A percentile compares a stretch with the other conserved stretches of the same genome.
Evolutionary conservation across 92 coral and sea anemone species (phyloP).

Genomic region (Montipora capitata): DNA sequence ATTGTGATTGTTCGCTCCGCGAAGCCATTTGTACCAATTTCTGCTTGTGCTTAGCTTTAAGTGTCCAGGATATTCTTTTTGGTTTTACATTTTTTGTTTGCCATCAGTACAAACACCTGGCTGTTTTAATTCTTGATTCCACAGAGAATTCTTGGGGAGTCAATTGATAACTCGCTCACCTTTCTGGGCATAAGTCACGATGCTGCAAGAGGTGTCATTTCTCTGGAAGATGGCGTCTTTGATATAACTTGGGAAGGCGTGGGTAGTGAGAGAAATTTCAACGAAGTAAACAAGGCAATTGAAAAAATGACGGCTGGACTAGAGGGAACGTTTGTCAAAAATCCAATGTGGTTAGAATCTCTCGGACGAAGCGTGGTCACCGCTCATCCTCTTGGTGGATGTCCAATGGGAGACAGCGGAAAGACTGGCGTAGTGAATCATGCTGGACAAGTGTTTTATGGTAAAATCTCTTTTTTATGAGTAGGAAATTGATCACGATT

Average conservation of each 20-base stretch:
- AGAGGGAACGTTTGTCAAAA: constrained; percentile 56
- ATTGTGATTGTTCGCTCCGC: too few species aligned
- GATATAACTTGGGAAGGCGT: constrained; percentile 54
- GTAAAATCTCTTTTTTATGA: not conserved
- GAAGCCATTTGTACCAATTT: too few species aligned
- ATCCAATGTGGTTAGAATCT: constrained; percentile 51
- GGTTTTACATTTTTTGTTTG: too few species aligned
- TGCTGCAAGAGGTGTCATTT: constrained; percentile 46
- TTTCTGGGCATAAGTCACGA: constrained; percentile 76
- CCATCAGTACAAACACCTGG: too few species aligned
- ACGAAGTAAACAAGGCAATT: constrained; percentile 41
- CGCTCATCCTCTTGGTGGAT: constrained; percentile 69
- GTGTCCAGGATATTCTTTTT: too few species aligned
- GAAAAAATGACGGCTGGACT: constrained; percentile 29
- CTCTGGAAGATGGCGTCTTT: constrained; percentile 27
- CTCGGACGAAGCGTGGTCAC: constrained; percentile 52
- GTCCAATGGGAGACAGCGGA: constrained; percentile 74
- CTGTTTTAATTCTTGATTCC: not conserved
- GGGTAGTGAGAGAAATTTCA: constrained; percentile 54
- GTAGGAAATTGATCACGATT: too few species aligned
- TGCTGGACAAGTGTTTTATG: constrained; percentile 77
- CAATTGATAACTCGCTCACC: constrained; percentile 42
- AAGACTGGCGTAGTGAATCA: constrained; percentile 63
- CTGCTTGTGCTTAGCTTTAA: too few species aligned
- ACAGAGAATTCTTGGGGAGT: constrained; percentile 37